Percentiles rank a stretch among this genome's conserved stretches.
Conservation (phyloP, 37 sponge, comb jelly and placozoan species). For the Aplysina aerophoba region DNA sequence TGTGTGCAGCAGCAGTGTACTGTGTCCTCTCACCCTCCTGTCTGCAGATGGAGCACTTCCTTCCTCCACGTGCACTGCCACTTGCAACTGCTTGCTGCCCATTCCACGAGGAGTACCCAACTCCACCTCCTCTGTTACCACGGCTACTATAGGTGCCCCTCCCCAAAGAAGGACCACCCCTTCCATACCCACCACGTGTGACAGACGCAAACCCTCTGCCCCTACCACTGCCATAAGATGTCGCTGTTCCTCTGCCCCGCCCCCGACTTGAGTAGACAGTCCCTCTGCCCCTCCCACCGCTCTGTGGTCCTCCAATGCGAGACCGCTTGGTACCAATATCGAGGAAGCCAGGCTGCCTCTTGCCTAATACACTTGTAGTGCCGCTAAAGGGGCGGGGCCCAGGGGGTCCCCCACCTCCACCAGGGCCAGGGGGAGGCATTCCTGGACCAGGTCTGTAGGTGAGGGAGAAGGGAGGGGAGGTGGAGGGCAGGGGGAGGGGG, state of each 20-base stretch:
- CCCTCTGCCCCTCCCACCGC: conserved; percentile 6
- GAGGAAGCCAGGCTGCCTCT: conserved; percentile 19
- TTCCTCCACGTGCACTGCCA: neutral
- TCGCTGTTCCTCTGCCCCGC: neutral
- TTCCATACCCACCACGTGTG: neutral
- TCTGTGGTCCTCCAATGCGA: neutral
- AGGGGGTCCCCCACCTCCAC: conserved; percentile 13
- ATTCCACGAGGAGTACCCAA: neutral
- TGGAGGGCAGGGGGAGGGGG: neutral
- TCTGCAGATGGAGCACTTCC: conserved; percentile 47
- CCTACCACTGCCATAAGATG: neutral
- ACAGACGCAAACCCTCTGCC: neutral
- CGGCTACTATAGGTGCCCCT: conserved; percentile 4
- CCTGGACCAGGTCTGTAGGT: neutral
- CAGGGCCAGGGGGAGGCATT: neutral
- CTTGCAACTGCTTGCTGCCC: neutral
- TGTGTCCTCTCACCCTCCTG: conserved; percentile 37
- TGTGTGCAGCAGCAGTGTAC: too few species aligned
- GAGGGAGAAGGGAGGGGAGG: neutral
- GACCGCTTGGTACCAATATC: conserved; percentile 24
- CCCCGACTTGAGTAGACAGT: neutral
- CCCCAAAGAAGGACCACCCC: conserved; percentile 8
- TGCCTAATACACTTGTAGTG: neutral
- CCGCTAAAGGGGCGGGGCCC: too few species aligned
- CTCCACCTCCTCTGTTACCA: conserved; percentile 19